A percentile compares a stretch with the other conserved stretches of the same genome.
These are phyloP conservation scores for Thalassoma bifasciatum DNA, from an alignment of 2,113 vertebrate species.

Conservation along the genomic window DNA sequence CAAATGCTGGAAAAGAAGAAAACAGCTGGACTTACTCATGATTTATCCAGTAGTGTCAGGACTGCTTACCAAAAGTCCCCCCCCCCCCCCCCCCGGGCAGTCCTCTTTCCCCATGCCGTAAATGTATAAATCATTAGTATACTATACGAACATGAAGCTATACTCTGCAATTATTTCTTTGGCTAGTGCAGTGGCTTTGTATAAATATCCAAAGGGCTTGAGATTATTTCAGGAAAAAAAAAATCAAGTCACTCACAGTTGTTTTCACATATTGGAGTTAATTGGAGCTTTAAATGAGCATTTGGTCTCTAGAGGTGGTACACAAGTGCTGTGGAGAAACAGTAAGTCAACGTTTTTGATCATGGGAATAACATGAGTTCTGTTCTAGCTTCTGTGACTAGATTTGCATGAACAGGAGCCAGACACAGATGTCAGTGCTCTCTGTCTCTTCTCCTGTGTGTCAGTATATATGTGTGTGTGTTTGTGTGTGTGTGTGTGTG, in stretches of 20 bases:
- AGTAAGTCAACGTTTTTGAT: conserved; percentile 20
- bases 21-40: too few relatives aligned
- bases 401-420: conserved; percentile 54
- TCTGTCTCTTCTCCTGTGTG: not conserved
- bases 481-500: conserved; percentile 22
- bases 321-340: not conserved
- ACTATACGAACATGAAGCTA: too few relatives aligned
- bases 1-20: too few relatives aligned
- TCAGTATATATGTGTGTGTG: conserved; percentile 7
- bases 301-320: not conserved
- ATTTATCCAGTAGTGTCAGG: too few relatives aligned
- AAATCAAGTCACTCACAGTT: not conserved
- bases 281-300: not conserved
- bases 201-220: too few relatives aligned
- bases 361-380: conserved; percentile 29
- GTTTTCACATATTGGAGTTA: not conserved
- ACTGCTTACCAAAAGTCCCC: too few relatives aligned
- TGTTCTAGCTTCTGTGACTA: conserved; percentile 23
- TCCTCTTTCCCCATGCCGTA: too few relatives aligned
- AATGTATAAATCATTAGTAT: too few relatives aligned
- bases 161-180: too few relatives aligned
- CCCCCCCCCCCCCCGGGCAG: too few relatives aligned
- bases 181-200: too few relatives aligned
- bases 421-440: conserved; percentile 51
- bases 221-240: too few relatives aligned